Conservation (phyloP, 2,797 vertebrate genomes). For the Carduelis carduelis region DNA sequence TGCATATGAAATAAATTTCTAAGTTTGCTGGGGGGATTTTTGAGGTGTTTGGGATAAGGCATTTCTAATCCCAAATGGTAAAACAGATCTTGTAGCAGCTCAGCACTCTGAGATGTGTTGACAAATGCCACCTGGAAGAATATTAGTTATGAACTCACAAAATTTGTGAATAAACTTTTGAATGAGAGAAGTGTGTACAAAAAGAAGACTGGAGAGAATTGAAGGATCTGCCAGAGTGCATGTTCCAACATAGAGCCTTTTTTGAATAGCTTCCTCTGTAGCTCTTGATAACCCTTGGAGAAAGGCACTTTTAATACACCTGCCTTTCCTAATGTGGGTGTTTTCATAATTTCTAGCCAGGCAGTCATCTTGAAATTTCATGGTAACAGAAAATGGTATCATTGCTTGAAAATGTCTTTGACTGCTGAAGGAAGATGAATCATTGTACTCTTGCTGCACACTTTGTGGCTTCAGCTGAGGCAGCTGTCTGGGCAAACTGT, state of each 20-base stretch:
- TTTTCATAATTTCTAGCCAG: background rate
- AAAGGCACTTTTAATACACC: background rate
- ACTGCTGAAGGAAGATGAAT: background rate
- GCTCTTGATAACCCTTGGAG: background rate
- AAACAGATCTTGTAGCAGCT: background rate
- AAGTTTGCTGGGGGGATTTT: background rate
- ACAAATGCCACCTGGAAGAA: background rate
- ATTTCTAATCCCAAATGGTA: background rate
- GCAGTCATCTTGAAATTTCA: background rate
- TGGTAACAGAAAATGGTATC: background rate
- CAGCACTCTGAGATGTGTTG: background rate
- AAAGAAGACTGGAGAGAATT: background rate
- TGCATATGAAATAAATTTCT: background rate
- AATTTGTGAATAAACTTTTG: background rate
- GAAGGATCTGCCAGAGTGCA: background rate
- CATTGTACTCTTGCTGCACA: background rate
- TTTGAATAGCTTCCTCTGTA: background rate
- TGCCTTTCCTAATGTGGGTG: background rate
- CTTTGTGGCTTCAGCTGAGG: background rate
- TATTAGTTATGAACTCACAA: background rate
- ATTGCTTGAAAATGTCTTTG: background rate
- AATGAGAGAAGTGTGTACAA: background rate
- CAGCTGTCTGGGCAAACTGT: background rate
- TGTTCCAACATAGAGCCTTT: background rate
- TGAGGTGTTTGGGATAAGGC: background rate